Conservation (phyloP, 2,888 invertebrate species). For the Ceraclea dissimilis region DNA sequence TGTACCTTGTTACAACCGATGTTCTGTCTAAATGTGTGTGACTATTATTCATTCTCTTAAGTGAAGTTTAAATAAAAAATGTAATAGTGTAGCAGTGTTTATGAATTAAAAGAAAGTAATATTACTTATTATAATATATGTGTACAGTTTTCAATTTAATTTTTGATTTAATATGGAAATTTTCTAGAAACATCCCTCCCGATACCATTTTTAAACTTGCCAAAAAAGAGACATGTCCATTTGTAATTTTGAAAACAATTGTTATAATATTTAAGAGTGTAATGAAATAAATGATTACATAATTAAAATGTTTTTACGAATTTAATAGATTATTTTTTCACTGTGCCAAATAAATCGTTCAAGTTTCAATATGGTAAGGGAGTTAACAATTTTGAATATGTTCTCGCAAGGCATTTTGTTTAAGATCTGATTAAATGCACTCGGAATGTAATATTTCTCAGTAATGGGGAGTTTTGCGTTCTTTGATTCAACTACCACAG, state of each 20-base stretch:
- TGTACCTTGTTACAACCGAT: too few species aligned
- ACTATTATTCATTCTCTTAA: background rate
- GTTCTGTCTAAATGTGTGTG: background rate
- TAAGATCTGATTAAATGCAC: too few species aligned
- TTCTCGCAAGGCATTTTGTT: background rate
- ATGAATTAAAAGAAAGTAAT: background rate
- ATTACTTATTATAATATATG: background rate
- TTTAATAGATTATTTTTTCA: too few species aligned
- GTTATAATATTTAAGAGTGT: background rate
- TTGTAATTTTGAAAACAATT: background rate
- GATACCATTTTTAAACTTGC: conserved; percentile 1
- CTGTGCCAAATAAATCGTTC: background rate
- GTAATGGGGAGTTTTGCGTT: too few species aligned
- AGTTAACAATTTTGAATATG: background rate
- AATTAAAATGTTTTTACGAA: too few species aligned
- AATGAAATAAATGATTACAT: too few species aligned
- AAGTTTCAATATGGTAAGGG: conserved; percentile 4
- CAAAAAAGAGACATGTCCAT: background rate
- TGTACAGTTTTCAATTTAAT: background rate
- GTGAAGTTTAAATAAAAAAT: background rate
- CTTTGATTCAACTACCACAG: background rate
- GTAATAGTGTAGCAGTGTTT: background rate
- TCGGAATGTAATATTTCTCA: too few species aligned
- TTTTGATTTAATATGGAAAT: background rate
- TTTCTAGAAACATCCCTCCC: background rate